Percentiles rank a stretch among this genome's conserved stretches.
phyloP scores from a whole-genome alignment of 2,797 vertebrate genomes.

The Brachyalestes nurse region DNA sequence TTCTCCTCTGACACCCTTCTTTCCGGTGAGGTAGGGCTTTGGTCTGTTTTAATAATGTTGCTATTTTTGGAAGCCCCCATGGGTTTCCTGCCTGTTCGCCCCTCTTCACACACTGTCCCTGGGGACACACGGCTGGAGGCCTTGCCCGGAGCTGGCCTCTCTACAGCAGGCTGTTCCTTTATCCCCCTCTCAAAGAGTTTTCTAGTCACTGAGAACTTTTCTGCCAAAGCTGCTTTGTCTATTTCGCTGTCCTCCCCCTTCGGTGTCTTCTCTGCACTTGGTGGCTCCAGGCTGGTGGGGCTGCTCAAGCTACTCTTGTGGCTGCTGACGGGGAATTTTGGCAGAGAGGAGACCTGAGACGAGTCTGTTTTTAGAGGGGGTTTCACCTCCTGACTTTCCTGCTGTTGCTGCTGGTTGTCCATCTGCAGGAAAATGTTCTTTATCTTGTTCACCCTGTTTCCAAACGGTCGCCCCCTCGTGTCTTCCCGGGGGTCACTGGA shows the following conservation, averaged over 20 bases:
- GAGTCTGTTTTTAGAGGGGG: slow-evolving; percentile 71
- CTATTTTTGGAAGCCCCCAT: slow-evolving; percentile 76
- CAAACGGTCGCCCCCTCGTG: slow-evolving; percentile 81
- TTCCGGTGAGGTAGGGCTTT: slow-evolving; percentile 54
- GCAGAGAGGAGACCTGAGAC: slow-evolving; percentile 71
- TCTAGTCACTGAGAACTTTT: slow-evolving; percentile 93
- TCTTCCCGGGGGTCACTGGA: slow-evolving; percentile 80
- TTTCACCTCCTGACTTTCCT: slow-evolving; percentile 76
- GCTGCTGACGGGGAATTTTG: slow-evolving; percentile 73
- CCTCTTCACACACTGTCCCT: slow-evolving; percentile 79
- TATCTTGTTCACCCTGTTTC: slow-evolving; percentile 91
- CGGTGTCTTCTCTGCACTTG: slow-evolving; percentile 76
- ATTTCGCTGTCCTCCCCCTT: slow-evolving; percentile 87
- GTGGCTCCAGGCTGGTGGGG: slow-evolving; percentile 68
- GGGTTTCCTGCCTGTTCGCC: slow-evolving; percentile 71
- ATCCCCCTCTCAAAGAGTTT: slow-evolving; percentile 90
- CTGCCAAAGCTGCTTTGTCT: slow-evolving; percentile 89
- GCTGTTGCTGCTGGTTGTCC: slow-evolving; percentile 75
- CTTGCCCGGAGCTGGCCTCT: slow-evolving; percentile 78
- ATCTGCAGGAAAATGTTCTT: slow-evolving; percentile 94
- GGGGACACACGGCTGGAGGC: slow-evolving; percentile 71
- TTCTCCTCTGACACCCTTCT: slow-evolving; percentile 68
- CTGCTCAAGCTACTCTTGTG: slow-evolving; percentile 77
- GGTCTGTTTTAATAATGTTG: slow-evolving; percentile 72
- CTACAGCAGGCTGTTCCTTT: slow-evolving; percentile 79